Evolutionary conservation across 2,888 invertebrate species (phyloP), one percentile per base, ranked within the genome.

Genomic region (Nomada goodeniana): DNA sequence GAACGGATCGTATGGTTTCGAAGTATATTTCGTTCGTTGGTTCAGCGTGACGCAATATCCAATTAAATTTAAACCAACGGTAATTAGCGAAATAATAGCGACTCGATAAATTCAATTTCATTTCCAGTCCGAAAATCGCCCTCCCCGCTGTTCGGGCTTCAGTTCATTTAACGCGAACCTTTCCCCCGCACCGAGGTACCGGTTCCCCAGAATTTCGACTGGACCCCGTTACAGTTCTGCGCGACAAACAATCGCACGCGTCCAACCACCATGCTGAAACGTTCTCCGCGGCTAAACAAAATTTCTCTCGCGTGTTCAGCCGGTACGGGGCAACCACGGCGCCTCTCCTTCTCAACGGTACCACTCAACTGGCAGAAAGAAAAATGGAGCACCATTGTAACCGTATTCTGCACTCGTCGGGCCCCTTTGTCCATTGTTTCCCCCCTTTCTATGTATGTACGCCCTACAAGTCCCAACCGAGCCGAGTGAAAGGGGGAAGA

Each of bases 401-500:
- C 23, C 61, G 26, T 47, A 29, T 63, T 70, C 60, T 52, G 29
- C 44, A 42, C 60, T 74, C 42, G 18, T 47, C 20, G 55, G 2
- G 23, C 26, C 20, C 47, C 55, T 52, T 74, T 67, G 55, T 42
- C n/a, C 61, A n/a, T 74, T 70, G 76, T 65, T 50, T 76, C 76
- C 70, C 76, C 70, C 36, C 26, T 11, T 42, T 18, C 69, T 18
- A 10, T 42, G 42, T 36, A 36, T 7, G 36, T 36, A 36, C 36
- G 52, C 55, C 64, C 18, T 15, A 44, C 50, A 47, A 7, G 36
- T 52, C 26, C 52, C 52, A 23, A 60, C 18, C 47, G 23, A 23
- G 47, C 18, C 2, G 65, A 59, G 9, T 11, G 9, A 26, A 15
- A 44, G 44, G 15, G 18, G 15, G 26, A 26, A 26, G 26, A 26